These are phyloP conservation scores for Agrenia bidenticulata DNA, from an alignment of 2,888 invertebrate genomes.

Conservation along the genomic window DNA sequence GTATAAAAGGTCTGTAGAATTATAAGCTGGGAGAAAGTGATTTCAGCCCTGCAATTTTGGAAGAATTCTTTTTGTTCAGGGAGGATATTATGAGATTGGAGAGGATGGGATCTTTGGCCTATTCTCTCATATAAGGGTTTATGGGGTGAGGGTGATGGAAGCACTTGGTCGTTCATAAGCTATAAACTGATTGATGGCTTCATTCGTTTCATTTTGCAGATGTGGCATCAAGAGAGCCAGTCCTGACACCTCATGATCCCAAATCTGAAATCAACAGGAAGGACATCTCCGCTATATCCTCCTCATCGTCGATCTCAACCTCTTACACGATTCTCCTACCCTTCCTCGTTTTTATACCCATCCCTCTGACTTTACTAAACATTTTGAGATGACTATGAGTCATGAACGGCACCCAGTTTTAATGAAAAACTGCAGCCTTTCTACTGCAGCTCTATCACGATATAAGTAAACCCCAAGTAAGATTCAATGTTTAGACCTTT, in stretches of 20 bases:
- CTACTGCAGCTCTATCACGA: too few species aligned
- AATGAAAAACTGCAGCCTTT: conserved; percentile 5
- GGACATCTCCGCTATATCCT: conserved; percentile 39
- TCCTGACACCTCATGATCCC: conserved; percentile 43
- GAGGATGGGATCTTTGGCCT: neutral
- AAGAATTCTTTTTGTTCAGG: neutral
- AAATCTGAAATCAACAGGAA: conserved; percentile 42
- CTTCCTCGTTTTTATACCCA: conserved; percentile 7
- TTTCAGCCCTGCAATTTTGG: neutral
- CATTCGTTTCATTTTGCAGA: conserved; percentile 40
- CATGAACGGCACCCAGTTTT: conserved; percentile 6
- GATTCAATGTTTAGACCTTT: too few species aligned
- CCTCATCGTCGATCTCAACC: conserved; percentile 9
- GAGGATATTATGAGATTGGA: neutral
- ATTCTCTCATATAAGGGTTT: conserved; percentile 12
- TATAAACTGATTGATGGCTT: conserved; percentile 43
- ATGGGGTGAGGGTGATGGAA: conserved; percentile 16
- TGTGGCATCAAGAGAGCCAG: conserved; percentile 43
- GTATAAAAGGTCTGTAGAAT: too few species aligned
- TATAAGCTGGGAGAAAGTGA: neutral
- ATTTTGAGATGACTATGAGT: conserved; percentile 12
- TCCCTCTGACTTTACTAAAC: conserved; percentile 5
- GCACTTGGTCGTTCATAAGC: conserved; percentile 19
- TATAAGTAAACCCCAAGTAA: too few species aligned
- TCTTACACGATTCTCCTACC: neutral